Evolutionary conservation across 2,797 vertebrate genomes (phyloP).

Genomic region (Spizella passerina): DNA sequence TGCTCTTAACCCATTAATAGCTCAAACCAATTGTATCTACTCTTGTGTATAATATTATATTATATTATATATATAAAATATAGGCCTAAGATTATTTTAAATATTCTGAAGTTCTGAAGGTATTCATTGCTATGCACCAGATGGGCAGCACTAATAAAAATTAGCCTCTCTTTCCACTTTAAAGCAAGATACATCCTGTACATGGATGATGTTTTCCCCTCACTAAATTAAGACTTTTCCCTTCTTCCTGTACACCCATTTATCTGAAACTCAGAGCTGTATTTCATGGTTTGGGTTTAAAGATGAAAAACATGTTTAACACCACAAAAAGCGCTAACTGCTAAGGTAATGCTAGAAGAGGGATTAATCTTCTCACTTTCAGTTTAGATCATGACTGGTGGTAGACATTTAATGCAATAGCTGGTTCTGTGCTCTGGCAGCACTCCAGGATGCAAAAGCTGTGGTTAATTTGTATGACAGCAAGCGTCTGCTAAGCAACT

Average conservation of each 20-base stretch:
- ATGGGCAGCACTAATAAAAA: neutral
- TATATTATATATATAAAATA: neutral
- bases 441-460: slow-evolving; percentile 27
- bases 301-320: neutral
- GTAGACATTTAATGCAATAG: slow-evolving; percentile 23
- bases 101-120: neutral
- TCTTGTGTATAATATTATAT: neutral
- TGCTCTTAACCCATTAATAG: neutral
- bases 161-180: neutral
- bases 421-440: slow-evolving; percentile 35
- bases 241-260: neutral
- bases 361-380: slow-evolving; percentile 1
- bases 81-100: neutral
- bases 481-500: slow-evolving; percentile 40
- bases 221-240: neutral
- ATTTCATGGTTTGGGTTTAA: neutral
- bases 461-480: slow-evolving; percentile 59
- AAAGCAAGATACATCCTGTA: neutral
- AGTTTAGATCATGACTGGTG: slow-evolving; percentile 11
- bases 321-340: neutral
- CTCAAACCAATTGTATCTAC: neutral
- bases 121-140: neutral
- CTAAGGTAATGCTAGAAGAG: neutral
- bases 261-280: neutral
- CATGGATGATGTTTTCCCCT: neutral